These are phyloP conservation scores for Ispidina picta DNA, from an alignment of 2,797 vertebrate species.

Conservation along the genomic window DNA sequence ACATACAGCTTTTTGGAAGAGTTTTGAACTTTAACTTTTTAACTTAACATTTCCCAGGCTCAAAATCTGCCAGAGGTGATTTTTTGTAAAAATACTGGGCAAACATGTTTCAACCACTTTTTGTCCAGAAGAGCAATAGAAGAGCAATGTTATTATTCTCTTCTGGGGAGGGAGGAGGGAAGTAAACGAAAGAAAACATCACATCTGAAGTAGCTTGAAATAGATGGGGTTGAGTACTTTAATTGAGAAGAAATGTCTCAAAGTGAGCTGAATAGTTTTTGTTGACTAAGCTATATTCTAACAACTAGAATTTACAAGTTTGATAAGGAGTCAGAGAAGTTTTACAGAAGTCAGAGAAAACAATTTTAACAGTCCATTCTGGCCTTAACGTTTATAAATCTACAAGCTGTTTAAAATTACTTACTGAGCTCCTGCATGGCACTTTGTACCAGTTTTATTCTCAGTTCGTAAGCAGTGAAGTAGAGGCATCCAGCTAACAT, in stretches of 20 bases:
- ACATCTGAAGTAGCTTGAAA: background rate
- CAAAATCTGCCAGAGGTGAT: background rate
- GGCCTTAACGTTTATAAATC: conserved; percentile 1
- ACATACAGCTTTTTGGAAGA: background rate
- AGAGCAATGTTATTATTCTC: background rate
- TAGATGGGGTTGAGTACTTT: background rate
- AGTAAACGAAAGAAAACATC: background rate
- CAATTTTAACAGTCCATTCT: background rate
- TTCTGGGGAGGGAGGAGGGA: background rate
- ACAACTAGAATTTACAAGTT: background rate
- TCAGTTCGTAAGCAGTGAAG: background rate
- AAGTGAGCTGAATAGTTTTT: background rate
- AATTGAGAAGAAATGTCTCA: background rate
- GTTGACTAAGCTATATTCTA: background rate
- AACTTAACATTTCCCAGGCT: background rate
- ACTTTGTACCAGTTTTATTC: background rate
- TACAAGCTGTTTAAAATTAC: background rate
- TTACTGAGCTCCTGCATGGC: background rate
- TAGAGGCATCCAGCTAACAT: background rate
- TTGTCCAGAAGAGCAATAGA: background rate
- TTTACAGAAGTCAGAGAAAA: background rate
- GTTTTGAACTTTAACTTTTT: background rate
- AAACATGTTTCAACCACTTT: background rate
- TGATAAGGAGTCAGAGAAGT: background rate
- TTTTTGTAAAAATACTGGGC: background rate